Conservation (phyloP, 2,888 invertebrate species). For the Prenolepis imparis region DNA sequence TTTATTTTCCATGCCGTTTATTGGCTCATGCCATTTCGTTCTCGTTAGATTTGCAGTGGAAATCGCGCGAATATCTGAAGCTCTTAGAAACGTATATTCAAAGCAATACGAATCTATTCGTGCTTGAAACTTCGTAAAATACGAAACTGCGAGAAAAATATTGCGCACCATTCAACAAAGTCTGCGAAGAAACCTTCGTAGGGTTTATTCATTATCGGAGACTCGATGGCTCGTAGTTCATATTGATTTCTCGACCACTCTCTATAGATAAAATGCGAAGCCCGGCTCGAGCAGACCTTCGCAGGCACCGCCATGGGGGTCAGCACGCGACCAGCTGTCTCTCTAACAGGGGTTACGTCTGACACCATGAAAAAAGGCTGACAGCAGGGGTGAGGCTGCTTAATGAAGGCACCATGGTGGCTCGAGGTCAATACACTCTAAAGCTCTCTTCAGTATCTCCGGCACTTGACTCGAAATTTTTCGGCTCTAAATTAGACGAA, state of each 20-base stretch:
- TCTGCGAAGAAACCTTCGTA: background rate
- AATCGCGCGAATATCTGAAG: background rate
- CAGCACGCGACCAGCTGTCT: constrained; percentile 84
- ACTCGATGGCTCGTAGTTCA: background rate
- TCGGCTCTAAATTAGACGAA: background rate
- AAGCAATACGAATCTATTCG: background rate
- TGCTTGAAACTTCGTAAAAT: background rate
- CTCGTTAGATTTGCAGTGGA: background rate
- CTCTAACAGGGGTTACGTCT: constrained; percentile 65
- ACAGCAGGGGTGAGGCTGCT: constrained; percentile 52
- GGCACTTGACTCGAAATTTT: constrained; percentile 60
- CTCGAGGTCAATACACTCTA: constrained; percentile 66
- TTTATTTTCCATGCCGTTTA: constrained; percentile 2
- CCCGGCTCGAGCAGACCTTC: constrained; percentile 62
- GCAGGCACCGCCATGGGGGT: constrained; percentile 77
- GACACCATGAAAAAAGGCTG: constrained; percentile 61
- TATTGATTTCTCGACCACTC: constrained; percentile 63
- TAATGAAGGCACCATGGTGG: constrained; percentile 63
- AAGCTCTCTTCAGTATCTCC: constrained; percentile 49
- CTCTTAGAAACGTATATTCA: background rate
- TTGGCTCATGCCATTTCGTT: constrained; percentile 25
- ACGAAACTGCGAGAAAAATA: too few species aligned
- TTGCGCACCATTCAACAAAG: constrained; percentile 2
- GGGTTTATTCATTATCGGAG: constrained; percentile 3
- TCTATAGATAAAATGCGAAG: constrained; percentile 66